Percentiles rank a stretch among this genome's conserved stretches.
Evolutionary conservation across 2,113 vertebrate species (phyloP).

Genomic region (Polypterus bichir): DNA sequence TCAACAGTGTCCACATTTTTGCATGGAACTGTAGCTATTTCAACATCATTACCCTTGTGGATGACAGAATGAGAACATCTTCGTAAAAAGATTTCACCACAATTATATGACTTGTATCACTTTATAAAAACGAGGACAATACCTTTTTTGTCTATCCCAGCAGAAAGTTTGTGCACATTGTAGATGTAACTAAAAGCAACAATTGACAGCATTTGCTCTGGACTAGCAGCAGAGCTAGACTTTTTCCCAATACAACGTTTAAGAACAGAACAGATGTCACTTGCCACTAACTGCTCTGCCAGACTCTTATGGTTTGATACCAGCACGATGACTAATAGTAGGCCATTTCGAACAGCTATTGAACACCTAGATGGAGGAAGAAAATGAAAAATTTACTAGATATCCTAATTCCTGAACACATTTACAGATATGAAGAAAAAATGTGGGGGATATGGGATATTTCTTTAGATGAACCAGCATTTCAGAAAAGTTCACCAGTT

Average conservation of each 20-base stretch:
- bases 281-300: conserved; percentile 69
- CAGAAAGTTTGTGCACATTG: conserved; percentile 47
- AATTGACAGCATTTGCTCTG: conserved; percentile 54
- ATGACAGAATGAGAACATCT: too few species aligned
- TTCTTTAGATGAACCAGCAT: too few species aligned
- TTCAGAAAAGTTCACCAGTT: too few species aligned
- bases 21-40: too few species aligned
- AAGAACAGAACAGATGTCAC: conserved; percentile 49
- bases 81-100: too few species aligned
- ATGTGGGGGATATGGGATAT: too few species aligned
- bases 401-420: too few species aligned
- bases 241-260: conserved; percentile 41
- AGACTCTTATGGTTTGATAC: conserved; percentile 71
- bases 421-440: too few species aligned
- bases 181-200: conserved; percentile 65
- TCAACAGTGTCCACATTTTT: too few species aligned
- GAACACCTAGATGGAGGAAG: conserved; percentile 47
- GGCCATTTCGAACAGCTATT: conserved; percentile 63
- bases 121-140: not conserved
- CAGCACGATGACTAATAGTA: conserved; percentile 73
- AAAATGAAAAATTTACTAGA: not conserved
- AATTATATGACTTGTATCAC: too few species aligned
- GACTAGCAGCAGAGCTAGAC: conserved; percentile 40
- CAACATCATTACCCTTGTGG: too few species aligned
- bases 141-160: conserved; percentile 46